A percentile compares a stretch with the other conserved stretches of the same genome.
These are phyloP conservation scores for Varroa destructor DNA, from an alignment of 1,140 invertebrate genomes.

Conservation along the genomic window DNA sequence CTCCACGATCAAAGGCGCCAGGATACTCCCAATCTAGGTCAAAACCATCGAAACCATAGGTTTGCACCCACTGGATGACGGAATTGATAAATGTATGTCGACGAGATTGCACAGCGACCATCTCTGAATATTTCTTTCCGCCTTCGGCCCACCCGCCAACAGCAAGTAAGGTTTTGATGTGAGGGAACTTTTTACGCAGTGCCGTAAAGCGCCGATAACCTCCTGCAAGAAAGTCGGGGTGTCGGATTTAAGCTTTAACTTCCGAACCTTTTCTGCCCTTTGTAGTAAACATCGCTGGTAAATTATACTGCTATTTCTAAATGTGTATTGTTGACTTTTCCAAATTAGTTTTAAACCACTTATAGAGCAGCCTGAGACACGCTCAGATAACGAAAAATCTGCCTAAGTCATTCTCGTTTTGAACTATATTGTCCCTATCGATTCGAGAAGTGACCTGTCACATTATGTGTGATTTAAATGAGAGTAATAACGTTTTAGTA, in stretches of 20 bases:
- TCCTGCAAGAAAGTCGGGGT: slow-evolving; percentile 36
- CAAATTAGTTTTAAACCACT: no score
- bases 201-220: slow-evolving; percentile 70
- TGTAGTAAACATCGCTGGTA: background rate
- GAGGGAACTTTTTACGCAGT: slow-evolving; percentile 55
- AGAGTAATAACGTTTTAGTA: no score
- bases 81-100: slow-evolving; percentile 38
- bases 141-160: slow-evolving; percentile 49
- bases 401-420: no score
- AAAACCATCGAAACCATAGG: slow-evolving; percentile 42
- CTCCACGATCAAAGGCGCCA: slow-evolving; percentile 66
- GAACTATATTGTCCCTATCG: background rate
- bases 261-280: background rate
- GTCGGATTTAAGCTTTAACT: background rate
- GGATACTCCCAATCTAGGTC: slow-evolving; percentile 48
- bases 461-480: no score
- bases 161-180: slow-evolving; percentile 60
- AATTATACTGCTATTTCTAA: background rate
- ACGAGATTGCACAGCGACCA: slow-evolving; percentile 36
- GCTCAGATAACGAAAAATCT: no score
- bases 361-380: no score
- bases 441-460: no score
- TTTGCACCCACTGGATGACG: slow-evolving; percentile 37
- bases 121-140: slow-evolving; percentile 39
- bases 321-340: no score